Evolutionary conservation across 2,888 invertebrate genomes (phyloP).

Genomic region (Arenicola marina): DNA sequence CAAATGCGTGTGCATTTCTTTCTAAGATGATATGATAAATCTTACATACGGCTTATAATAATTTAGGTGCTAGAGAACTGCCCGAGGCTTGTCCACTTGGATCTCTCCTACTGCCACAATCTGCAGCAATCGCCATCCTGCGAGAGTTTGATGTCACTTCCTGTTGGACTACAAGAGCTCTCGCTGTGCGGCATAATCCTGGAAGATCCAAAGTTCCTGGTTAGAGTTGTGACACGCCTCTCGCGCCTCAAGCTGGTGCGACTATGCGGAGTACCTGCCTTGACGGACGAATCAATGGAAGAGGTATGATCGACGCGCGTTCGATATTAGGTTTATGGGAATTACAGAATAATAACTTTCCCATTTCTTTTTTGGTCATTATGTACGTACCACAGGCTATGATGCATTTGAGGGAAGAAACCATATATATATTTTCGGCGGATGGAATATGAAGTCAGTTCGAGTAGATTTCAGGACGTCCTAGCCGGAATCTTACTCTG

Average conservation of each 20-base stretch:
- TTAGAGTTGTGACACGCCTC: conserved; percentile 45
- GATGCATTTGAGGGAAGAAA: too few relatives aligned
- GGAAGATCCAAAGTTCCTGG: conserved; percentile 43
- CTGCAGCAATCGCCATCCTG: conserved; percentile 30
- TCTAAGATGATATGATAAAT: neutral
- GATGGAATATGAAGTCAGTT: too few relatives aligned
- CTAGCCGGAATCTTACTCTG: too few relatives aligned
- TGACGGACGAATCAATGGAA: conserved; percentile 48
- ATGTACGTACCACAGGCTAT: too few relatives aligned
- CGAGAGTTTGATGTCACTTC: conserved; percentile 29
- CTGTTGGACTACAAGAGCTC: conserved; percentile 42
- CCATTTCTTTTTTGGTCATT: too few relatives aligned
- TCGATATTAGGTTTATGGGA: too few relatives aligned
- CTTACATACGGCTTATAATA: neutral
- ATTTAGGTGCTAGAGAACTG: conserved; percentile 49
- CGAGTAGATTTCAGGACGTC: too few relatives aligned
- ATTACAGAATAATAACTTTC: too few relatives aligned
- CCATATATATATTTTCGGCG: too few relatives aligned
- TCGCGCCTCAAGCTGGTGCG: conserved; percentile 38
- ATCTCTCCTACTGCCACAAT: conserved; percentile 50
- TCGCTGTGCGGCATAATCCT: conserved; percentile 50
- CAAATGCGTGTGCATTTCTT: too few relatives aligned
- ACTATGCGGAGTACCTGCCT: conserved; percentile 50
- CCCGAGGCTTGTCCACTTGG: conserved; percentile 40
- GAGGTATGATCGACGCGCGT: too few relatives aligned